Base-by-base conservation (phyloP, 2,888 invertebrate species). In the Epirrhoe alternata region DNA sequence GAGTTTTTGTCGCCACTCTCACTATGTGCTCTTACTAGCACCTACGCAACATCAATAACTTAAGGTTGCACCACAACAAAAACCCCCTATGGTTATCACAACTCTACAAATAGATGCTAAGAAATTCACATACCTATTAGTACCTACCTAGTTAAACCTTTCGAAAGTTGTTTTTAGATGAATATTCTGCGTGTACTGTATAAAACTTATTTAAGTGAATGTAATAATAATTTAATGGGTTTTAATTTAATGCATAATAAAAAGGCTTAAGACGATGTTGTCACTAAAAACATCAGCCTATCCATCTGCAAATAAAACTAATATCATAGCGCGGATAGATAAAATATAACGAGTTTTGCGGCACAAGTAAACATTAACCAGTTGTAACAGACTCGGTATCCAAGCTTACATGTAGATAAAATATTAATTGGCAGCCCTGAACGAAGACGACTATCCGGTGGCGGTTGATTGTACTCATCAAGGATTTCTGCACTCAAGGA, bases 401-500 rank as follows among this genome's bases (percentile, higher is more conserved):
- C 75, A 72, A 70, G 75, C 76, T 76, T 77, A 80, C 74, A 80
- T 78, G 82, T 81, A 83, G 77, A 81, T 85, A 85, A 81, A 84
- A 79, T 78, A 86, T 83, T 86, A 87, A 87, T 90, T 85, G 90
- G 82, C 89, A 90, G 86, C 92, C 91, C 91, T 92, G 87, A 78
- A 83, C 84, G 83, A 77, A 85, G 84, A 77, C 82, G 81, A 86
- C 87, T 90, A 88, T 88, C 89, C 92, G 87, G 90, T 89, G 90
- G 90, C 91, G 89, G 92, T 93, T 93, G 91, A 93, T 90, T 93
- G 92, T 92, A 92, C 92, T 90, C 92, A 93, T 93, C 92, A 92
- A 93, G 92, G 92, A 90, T 93, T 90, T 90, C 89, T 90, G 85
- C 87, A 87, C 88, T 92, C 92, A 93, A 93, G 92, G 92, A 93